These are phyloP conservation scores for Hemiprocne comata DNA, from an alignment of 2,113 vertebrate genomes.

Conservation along the genomic window DNA sequence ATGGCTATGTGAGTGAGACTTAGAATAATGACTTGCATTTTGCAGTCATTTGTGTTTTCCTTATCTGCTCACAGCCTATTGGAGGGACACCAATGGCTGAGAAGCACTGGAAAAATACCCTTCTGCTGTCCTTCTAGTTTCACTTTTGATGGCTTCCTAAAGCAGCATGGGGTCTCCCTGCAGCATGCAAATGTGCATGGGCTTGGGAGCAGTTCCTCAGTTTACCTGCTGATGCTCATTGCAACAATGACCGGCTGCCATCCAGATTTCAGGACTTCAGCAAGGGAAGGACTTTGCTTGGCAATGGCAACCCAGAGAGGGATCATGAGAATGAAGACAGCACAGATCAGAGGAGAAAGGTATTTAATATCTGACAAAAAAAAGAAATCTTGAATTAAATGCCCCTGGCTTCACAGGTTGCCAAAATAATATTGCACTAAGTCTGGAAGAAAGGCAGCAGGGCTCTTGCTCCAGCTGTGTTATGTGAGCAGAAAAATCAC, in stretches of 20 bases:
- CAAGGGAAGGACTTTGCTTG: slow-evolving; percentile 81
- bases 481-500: not conserved
- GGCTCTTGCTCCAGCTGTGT: not conserved
- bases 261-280: slow-evolving; percentile 86
- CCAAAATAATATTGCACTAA: not conserved
- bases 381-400: slow-evolving; percentile 2
- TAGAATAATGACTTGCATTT: not conserved
- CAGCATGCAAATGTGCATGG: fast-evolving
- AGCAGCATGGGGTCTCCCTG: not conserved
- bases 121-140: not conserved
- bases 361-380: slow-evolving; percentile 81
- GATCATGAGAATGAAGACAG: slow-evolving; percentile 83
- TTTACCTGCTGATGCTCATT: slow-evolving; percentile 95
- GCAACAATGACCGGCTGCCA: slow-evolving; percentile 95
- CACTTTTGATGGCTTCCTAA: not conserved
- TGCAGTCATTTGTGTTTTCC: not conserved
- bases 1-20: not conserved
- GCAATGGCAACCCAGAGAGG: slow-evolving; percentile 88
- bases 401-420: not conserved
- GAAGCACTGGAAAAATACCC: not conserved
- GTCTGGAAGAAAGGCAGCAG: not conserved
- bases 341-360: slow-evolving; percentile 83
- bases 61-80: not conserved
- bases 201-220: not conserved
- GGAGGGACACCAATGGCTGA: not conserved